These are phyloP conservation scores for Timema cristinae DNA, from an alignment of 2,888 invertebrate genomes.

Conservation along the genomic window DNA sequence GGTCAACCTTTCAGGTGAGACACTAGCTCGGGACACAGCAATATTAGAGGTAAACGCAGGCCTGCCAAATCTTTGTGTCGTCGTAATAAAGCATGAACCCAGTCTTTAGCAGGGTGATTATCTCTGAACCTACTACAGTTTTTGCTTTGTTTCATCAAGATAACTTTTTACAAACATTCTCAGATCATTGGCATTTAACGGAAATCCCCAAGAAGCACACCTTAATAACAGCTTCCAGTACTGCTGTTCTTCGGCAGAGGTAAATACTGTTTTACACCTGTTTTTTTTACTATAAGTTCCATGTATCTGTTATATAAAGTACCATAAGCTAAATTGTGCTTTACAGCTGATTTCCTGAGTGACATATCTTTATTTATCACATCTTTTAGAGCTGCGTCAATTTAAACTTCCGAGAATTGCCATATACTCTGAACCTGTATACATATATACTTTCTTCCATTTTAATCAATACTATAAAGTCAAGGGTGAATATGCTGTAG, in stretches of 20 bases:
- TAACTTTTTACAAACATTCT: background rate
- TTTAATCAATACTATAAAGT: background rate
- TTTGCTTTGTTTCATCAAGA: background rate
- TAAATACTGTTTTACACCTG: background rate
- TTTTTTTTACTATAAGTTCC: background rate
- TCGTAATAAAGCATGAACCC: background rate
- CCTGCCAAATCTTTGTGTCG: no score
- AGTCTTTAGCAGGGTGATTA: background rate
- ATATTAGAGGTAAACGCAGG: constrained; percentile 9
- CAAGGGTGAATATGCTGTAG: background rate
- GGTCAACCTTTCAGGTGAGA: background rate
- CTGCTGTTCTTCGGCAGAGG: background rate
- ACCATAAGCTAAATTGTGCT: background rate
- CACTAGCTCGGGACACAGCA: background rate
- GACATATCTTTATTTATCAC: background rate
- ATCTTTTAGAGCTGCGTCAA: background rate
- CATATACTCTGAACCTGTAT: background rate
- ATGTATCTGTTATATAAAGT: constrained; percentile 2
- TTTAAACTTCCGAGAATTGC: background rate
- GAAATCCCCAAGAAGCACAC: constrained; percentile 9
- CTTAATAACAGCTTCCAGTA: background rate
- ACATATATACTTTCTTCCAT: background rate
- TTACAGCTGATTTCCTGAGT: background rate
- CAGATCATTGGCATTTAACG: background rate
- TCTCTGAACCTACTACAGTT: constrained; percentile 5